A percentile compares a stretch with the other conserved stretches of the same genome.
These are phyloP conservation scores for Agriopis leucophaearia DNA, from an alignment of 2,888 invertebrate genomes.

Conservation along the genomic window DNA sequence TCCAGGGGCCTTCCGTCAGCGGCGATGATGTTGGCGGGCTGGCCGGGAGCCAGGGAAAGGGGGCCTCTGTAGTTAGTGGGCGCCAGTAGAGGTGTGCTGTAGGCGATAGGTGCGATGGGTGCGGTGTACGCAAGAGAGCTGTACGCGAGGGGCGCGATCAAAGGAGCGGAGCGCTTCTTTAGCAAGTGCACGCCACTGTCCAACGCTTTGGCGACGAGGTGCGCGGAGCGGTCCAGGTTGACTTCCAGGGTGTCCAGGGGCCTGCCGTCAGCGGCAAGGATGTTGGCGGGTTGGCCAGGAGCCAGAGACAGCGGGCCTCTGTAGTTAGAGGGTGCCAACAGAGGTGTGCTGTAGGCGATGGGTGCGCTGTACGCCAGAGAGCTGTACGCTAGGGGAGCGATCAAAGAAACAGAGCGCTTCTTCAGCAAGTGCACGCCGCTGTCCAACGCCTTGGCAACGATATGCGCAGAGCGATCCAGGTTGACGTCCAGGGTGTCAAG, in stretches of 20 bases:
- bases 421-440: conserved; percentile 56
- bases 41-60: conserved; percentile 65
- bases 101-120: conserved; percentile 38
- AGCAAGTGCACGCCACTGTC: conserved; percentile 52
- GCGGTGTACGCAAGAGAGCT: conserved; percentile 46
- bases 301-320: conserved; percentile 53
- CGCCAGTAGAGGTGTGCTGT: conserved; percentile 25
- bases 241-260: conserved; percentile 78
- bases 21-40: conserved; percentile 75
- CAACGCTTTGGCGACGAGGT: conserved; percentile 63
- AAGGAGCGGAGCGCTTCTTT: conserved; percentile 68
- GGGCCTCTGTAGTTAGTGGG: conserved; percentile 48
- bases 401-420: conserved; percentile 65
- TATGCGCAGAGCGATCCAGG: conserved; percentile 73
- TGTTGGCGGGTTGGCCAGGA: conserved; percentile 76
- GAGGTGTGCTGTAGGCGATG: conserved; percentile 1
- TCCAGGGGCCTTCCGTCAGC: conserved; percentile 78
- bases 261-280: conserved; percentile 74
- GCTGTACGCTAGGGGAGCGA: conserved; percentile 27
- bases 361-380: conserved; percentile 52
- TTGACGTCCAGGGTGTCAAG: conserved; percentile 78
- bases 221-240: conserved; percentile 75
- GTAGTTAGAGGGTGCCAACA: conserved; percentile 42
- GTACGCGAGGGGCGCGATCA: conserved; percentile 33
- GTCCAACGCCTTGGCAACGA: conserved; percentile 59